Evolutionary conservation across 2,113 vertebrate species (phyloP), one percentile per base, ranked within the genome.

Genomic region (Cebidichthys violaceus): DNA sequence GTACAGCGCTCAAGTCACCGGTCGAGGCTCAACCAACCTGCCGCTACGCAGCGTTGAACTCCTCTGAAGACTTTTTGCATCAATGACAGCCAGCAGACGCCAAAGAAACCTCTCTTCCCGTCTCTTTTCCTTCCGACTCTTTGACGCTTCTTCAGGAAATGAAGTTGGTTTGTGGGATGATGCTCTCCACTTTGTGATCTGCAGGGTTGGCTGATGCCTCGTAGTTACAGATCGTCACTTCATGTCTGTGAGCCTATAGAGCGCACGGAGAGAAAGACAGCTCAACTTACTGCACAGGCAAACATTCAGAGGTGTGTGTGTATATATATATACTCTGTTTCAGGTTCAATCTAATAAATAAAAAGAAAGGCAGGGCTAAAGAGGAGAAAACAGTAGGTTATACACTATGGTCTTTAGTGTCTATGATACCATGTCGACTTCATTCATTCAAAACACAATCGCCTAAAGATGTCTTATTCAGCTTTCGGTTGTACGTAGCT

Each of bases 221-320:
- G 0, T 99, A 99, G 92, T 95, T 99, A 91, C 98, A 99, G 95
- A 99, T 97, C 9, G 97, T 99, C 88, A 99, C 97, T 76, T 98
- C 96, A 9, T 99, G 98, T 75, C 97, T 96, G 85, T 96, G 94
- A 86, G 97, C 95, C 98, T 99, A 79, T 50, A 78, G 22, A 43
- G 18, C 20, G 45, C 7, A 35, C 8, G 57, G 9, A 59, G 31
- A 52, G 31, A 29, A 41, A 61, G 20, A 67, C 2, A 31, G 5
- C 14, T 4, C n/a, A 15, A 29, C 18, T 10, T 33, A 35, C 15
- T n/a, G 33, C 17, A 9, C 1, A 50, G 14, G 35, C 15, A 55
- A 37, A 52, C 37, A 18, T 54, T 27, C 8, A 4, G 2, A 29
- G 29, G 14, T 35, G 6, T 17, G 13, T 45, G 14, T 45, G 27